Conservation (phyloP, 1,140 invertebrate species). For the Heliconius nattereri region DNA sequence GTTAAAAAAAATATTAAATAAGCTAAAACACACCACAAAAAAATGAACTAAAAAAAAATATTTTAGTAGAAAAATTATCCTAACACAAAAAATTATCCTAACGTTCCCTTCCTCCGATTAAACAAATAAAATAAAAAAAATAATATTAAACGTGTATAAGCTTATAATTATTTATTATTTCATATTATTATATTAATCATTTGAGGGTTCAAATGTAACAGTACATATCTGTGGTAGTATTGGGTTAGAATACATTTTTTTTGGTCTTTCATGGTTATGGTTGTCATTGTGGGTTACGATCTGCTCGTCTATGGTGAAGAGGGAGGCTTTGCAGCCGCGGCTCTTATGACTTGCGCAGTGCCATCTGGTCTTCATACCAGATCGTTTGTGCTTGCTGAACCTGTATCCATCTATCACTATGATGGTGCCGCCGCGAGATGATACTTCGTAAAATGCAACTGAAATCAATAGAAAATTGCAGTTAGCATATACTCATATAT, state of each 20-base stretch:
- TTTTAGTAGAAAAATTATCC: no score
- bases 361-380: slow-evolving; percentile 50
- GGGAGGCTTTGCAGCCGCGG: slow-evolving; percentile 45
- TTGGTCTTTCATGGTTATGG: slow-evolving; percentile 7
- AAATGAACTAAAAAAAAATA: no score
- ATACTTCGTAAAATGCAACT: slow-evolving; percentile 28
- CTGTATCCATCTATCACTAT: slow-evolving; percentile 47
- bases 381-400: slow-evolving; percentile 43
- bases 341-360: slow-evolving; percentile 45
- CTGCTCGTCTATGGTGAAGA: slow-evolving; percentile 40
- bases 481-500: not conserved
- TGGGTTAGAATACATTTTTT: not conserved
- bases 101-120: no score
- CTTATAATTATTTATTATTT: no score
- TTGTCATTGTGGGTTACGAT: slow-evolving; percentile 23
- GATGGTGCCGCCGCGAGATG: slow-evolving; percentile 40
- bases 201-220: not conserved
- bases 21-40: no score
- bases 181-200: no score
- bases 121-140: no score
- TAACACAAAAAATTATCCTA: no score
- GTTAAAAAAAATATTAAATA: no score
- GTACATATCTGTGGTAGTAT: not conserved
- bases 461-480: not conserved
- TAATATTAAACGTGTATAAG: no score